Base-by-base conservation (phyloP, 2,113 vertebrate species). In the Takifugu flavidus region DNA sequence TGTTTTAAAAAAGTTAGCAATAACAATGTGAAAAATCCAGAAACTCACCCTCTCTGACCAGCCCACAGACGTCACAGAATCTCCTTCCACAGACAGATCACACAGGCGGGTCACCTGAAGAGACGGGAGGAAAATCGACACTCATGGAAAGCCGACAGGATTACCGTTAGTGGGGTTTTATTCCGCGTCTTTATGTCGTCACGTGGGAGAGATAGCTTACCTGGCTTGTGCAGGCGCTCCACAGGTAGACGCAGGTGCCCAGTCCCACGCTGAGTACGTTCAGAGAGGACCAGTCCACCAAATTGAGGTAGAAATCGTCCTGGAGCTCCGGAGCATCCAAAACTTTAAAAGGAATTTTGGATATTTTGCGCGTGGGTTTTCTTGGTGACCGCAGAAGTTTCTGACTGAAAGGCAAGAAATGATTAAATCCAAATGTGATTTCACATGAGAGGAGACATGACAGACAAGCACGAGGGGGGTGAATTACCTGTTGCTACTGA, bases 211-310 rank as follows among this genome's bases (percentile, higher is more conserved):
- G 7, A 2, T n/a, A 4, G 46, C 82, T 67, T 68, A 99, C 97
- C 92, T 99, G 97, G 84, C 97, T 99, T 4, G 97, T 99, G 74
- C 97, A 99, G 69, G 97, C 97, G 0, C 97, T 99, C 97, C 97
- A 99, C 25, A 99, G 90, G 78, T 99, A 99, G 14, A 99, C 97
- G 3, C 97, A 99, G 62, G 97, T 99, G 1, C 96, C 97, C 61
- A 99, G 91, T 65, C 96, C 97, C 58, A 99, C 97, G 0, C 97
- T 99, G 74, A 99, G 94, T 47, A 99, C 96, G 0, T 99, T 99
- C 29, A 99, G 91, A 50, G 97, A 98, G 0, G 96, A 99, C 97
- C 97, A 99, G 91, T 99, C 97, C 60, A 99, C 97, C 67, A 99
- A 82, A 83, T 99, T 99, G 87, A 99, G 91, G 90, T 99, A 99